Evolutionary conservation across 2,113 vertebrate species (phyloP), one percentile per base, ranked within the genome.

Genomic region (Pangasianodon hypophthalmus): DNA sequence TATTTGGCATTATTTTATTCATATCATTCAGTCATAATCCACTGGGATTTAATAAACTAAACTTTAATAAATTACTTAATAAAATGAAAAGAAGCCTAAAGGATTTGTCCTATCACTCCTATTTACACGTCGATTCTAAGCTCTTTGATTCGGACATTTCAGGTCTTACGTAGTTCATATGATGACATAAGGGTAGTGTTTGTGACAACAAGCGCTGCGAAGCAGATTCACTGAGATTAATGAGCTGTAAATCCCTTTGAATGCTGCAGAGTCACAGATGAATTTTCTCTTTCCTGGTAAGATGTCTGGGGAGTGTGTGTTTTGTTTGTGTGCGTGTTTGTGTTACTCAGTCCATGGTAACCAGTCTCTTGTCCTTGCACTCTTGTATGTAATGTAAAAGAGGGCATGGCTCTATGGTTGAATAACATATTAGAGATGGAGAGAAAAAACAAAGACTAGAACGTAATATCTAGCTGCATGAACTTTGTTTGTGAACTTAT

Each of bases 401-500:
- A 14, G 73, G 67, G 82, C 16, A 54, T 83, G 60, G 88, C 91
- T 90, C 88, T 86, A 88, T 56, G 0, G 90, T 95, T 94, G 90
- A 85, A 69, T 93, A 93, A 94, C 88, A 80, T 90, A 90, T 92
- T 90, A 89, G 94, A 87, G 48, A 52, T 19, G 10, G 75, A 32
- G 84, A 60, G 32, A 44, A 67, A 84, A 71, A 71, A 16, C 29
- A 2, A 19, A 46, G 10, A 37, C 6, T 24, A 10, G 10, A 81
- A 46, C 13, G 0, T 58, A n/a, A 11, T 58, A 50, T 24, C 5
- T 2, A 32, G 21, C 83, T 64, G 83, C 4, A 64, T 18, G 64
- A 69, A 73, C 6, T 41, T 73, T 44, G 24, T 21, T 19, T 19
- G 2, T 73, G 37, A 73, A 41, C 37, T 73, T 73, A 37, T 32